Conservation (phyloP, 2,797 vertebrate species). For the Tenualosa thibaudeaui region DNA sequence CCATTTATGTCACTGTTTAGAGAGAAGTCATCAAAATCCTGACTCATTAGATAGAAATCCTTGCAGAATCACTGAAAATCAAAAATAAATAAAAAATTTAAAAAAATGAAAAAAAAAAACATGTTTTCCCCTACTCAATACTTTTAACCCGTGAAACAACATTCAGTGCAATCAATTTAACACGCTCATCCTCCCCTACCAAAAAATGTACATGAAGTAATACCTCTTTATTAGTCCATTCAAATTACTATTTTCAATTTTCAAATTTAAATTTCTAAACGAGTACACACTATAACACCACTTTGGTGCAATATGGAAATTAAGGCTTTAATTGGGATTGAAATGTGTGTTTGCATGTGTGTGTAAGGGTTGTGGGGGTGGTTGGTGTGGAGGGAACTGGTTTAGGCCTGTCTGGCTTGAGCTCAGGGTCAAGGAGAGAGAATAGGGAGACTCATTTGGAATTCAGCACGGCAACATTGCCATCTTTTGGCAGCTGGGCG, state of each 20-base stretch:
- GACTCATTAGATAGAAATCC: not conserved
- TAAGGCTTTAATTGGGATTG: not conserved
- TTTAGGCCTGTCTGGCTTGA: not conserved
- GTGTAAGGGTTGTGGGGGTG: not conserved
- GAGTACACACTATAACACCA: not conserved
- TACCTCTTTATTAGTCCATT: not conserved
- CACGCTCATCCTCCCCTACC: not conserved
- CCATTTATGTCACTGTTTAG: not conserved
- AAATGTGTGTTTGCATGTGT: not conserved
- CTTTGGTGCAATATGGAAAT: not conserved
- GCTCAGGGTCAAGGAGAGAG: slow-evolving; percentile 26
- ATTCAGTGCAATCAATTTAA: not conserved
- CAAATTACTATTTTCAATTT: not conserved
- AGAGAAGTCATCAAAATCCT: not conserved
- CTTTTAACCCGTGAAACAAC: not conserved
- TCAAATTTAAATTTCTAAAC: not conserved
- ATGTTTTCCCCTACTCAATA: not conserved
- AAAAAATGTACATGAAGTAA: not conserved
- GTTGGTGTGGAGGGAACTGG: not conserved
- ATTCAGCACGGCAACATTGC: slow-evolving; percentile 83
- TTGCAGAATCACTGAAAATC: not conserved
- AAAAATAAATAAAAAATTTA: too few relatives aligned
- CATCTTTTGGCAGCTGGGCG: slow-evolving; percentile 78
- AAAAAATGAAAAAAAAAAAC: not conserved
- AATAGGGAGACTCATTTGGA: slow-evolving; percentile 60